Base-by-base conservation (phyloP, 2,113 vertebrate genomes). In the Mesembrinibis cayennensis region DNA sequence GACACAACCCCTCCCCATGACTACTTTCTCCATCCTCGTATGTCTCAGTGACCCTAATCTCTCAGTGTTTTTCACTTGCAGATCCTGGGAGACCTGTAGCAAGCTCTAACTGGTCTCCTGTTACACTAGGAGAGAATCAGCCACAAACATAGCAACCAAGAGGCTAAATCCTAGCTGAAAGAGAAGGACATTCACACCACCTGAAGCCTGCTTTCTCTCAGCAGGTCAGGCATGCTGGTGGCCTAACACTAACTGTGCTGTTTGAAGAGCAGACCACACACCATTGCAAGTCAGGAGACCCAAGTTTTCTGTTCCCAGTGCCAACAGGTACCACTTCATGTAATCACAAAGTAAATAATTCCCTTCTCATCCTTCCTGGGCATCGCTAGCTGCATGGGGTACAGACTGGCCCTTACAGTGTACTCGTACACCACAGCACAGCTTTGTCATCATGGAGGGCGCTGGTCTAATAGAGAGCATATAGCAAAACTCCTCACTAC, bases 401-500 rank as follows among this genome's bases (percentile, higher is more conserved):
- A 65, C 65, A 21, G 50, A 14, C 34, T 42, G 32, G 9, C 15
- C 72, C 38, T 45, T 7, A 23, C 58, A 45, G 18, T 0, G 0
- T 5, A 8, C 8, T 76, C 27, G 58, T 53, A 44, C 19, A 70
- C 34, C 59, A 53, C 27, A 72, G 50, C 1, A 3, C 58, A 73
- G 55, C 38, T 55, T 49, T 40, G 23, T 8, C 69, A 44, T 59
- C 38, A 32, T 0, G 0, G 18, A 84, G 32, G 15, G 20, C 2
- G 2, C 40, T 20, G n/a, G 13, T 73, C 49, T 52, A 19, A 21
- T 0, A 62, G 14, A 42, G 9, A 67, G 14, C 36, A 34, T 0
- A 27, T 2, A 53, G 38, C 40, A 77, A 16, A 84, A 52, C 29
- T 44, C 30, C 47, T 21, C 14, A 29, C 36, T 25, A 25, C 21